phyloP scores from a whole-genome alignment of 2,797 vertebrate genomes.

The Schizopygopsis malacanthus region DNA sequence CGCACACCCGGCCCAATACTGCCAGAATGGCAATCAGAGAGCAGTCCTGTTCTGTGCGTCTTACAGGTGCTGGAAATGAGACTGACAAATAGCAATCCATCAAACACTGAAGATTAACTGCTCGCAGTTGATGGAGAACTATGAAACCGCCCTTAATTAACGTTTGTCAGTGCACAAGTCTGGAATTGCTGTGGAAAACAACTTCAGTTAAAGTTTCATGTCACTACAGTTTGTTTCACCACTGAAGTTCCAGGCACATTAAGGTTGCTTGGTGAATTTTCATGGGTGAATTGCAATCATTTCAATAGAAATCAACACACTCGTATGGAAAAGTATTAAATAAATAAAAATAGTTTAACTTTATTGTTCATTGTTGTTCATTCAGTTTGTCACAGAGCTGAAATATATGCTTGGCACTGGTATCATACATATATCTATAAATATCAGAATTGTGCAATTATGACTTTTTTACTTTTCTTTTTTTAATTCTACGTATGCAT shows the following conservation, averaged over 20 bases:
- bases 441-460: background rate
- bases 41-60: conserved; percentile 62
- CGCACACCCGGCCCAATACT: conserved; percentile 50
- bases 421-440: too few species aligned
- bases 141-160: conserved; percentile 67
- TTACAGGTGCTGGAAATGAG: conserved; percentile 67
- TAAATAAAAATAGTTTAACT: background rate
- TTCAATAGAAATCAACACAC: background rate
- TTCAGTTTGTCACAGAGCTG: too few species aligned
- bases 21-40: conserved; percentile 67
- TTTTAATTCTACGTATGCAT: background rate
- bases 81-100: conserved; percentile 72
- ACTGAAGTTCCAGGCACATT: background rate
- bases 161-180: conserved; percentile 31
- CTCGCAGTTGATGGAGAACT: conserved; percentile 70
- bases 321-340: background rate
- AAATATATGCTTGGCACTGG: too few species aligned
- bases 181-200: background rate
- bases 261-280: background rate
- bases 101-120: conserved; percentile 67
- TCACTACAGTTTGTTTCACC: background rate
- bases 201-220: background rate
- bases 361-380: too few species aligned
- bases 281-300: background rate
- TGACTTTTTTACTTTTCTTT: background rate